Base-by-base conservation (phyloP, 2,113 vertebrate species). In the Gnathonemus longibarbis region DNA sequence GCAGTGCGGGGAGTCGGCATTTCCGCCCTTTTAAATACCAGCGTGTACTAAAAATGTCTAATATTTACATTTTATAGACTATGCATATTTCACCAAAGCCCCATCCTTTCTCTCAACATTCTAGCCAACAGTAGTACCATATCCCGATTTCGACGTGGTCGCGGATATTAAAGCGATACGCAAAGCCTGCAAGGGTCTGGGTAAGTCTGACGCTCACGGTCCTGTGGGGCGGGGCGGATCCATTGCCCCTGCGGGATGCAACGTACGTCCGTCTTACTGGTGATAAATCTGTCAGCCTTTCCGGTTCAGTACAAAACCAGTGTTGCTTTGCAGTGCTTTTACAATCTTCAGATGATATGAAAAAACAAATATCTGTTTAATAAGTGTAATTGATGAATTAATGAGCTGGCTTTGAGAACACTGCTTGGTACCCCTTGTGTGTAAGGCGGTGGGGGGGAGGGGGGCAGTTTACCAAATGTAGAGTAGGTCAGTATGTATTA, bases 121-220 rank as follows among this genome's bases (percentile, higher is more conserved):
- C 66, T 84, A 96, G 96, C 95, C 96, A n/a, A 96, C 96, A 0
- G 77, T 96, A 83, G 77, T 95, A 45, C 95, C 93, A 84, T 95
- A 93, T 39, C 94, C 95, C 5, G 95, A 95, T 1, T 96, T 96
- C 52, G 95, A 96, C 62, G 96, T 95, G 0, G 17, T 95, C 0
- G 95, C 94, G 4, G 96, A 96, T 91, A 95, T 96, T 84, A 96
- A 96, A 93, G 95, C 93, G 39, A 96, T 96, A 89, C 95, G 95
- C 27, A 96, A 96, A 93, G 95, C 96, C 91, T 96, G 96, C 93
- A 96, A 96, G 94, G 96, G 96, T 0, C 85, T 96, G 1, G 96
- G 96, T 96, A 84, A 94, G 95, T 88, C 66, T 0, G 42, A 84
- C 35, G n/a, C 9, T 35, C 35, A 19, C 13, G 4, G 13, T 49